Evolutionary conservation across 2,888 invertebrate genomes (phyloP).

Genomic region (Lacanobia oleracea): DNA sequence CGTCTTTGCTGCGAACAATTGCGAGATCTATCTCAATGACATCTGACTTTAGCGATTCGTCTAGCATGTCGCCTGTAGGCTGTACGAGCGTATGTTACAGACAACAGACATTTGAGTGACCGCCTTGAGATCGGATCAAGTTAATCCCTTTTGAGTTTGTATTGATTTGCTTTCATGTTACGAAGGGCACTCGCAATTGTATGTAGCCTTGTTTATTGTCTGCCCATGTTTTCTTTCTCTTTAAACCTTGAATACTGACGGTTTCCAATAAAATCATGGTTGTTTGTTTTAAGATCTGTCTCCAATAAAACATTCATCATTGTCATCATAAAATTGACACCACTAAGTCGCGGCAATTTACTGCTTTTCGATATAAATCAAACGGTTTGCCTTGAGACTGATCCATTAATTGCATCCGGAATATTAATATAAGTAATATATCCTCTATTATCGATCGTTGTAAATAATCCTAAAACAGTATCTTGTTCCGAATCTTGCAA

Average conservation of each 20-base stretch:
- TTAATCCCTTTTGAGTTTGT: slow-evolving; percentile 35
- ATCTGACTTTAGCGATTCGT: slow-evolving; percentile 80
- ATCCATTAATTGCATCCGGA: slow-evolving; percentile 52
- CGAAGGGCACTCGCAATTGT: not conserved
- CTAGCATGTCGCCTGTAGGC: slow-evolving; percentile 68
- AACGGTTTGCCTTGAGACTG: slow-evolving; percentile 45
- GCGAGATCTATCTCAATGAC: slow-evolving; percentile 86
- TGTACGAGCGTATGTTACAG: slow-evolving; percentile 7
- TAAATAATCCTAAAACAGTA: slow-evolving; percentile 63
- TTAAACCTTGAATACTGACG: slow-evolving; percentile 19
- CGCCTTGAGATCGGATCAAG: slow-evolving; percentile 36
- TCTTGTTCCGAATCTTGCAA: slow-evolving; percentile 57
- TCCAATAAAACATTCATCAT: not conserved
- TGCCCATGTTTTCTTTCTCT: not conserved
- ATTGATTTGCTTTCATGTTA: slow-evolving; percentile 16
- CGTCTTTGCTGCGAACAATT: slow-evolving; percentile 74
- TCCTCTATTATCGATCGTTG: slow-evolving; percentile 47
- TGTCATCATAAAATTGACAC: slow-evolving; percentile 15
- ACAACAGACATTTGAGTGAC: slow-evolving; percentile 34
- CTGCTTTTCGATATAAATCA: slow-evolving; percentile 34
- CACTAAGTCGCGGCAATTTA: slow-evolving; percentile 25
- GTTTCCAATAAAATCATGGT: slow-evolving; percentile 10
- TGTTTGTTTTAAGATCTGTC: not conserved
- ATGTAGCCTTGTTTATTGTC: slow-evolving; percentile 14
- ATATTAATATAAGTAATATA: slow-evolving; percentile 50